Percentiles rank a stretch among this genome's conserved stretches.
These are phyloP conservation scores for Himalopsyche kuldschensis DNA, from an alignment of 2,888 invertebrate species.

Conservation along the genomic window DNA sequence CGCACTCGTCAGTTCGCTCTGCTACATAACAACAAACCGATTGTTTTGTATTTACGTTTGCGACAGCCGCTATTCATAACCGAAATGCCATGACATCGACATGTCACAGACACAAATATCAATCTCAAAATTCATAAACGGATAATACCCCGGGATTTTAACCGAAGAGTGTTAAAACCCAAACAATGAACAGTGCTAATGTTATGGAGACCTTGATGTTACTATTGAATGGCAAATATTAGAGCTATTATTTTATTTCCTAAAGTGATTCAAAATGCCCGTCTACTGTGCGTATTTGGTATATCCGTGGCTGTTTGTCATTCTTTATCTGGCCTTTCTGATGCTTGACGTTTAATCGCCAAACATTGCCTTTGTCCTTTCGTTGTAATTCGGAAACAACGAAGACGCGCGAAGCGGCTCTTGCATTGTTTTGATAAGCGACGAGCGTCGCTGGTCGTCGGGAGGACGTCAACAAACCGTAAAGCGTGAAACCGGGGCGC, in stretches of 20 bases:
- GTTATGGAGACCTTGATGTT: not conserved
- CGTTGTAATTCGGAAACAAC: not conserved
- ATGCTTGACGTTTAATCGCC: slow-evolving; percentile 62
- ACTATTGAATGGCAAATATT: slow-evolving; percentile 32
- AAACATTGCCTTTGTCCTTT: not conserved
- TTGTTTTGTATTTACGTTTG: not conserved
- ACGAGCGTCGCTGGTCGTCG: slow-evolving; percentile 44
- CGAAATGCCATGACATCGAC: not conserved
- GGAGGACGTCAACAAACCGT: slow-evolving; percentile 27
- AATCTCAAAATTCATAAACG: slow-evolving; percentile 46
- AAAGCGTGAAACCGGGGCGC: slow-evolving; percentile 6
- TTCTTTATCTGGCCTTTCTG: slow-evolving; percentile 67
- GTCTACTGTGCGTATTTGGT: slow-evolving; percentile 65
- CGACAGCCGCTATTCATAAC: not conserved
- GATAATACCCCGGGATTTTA: slow-evolving; percentile 20
- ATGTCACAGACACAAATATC: not conserved
- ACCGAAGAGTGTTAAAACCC: not conserved
- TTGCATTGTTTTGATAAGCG: slow-evolving; percentile 15
- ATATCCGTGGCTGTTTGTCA: slow-evolving; percentile 69
- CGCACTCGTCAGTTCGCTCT: slow-evolving; percentile 55
- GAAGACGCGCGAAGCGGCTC: not conserved
- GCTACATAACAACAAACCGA: not conserved
- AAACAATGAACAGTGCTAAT: not conserved
- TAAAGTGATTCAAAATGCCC: slow-evolving; percentile 48
- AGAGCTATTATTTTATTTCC: not conserved